A percentile compares a stretch with the other conserved stretches of the same genome.
Conservation (phyloP, 2,888 invertebrate genomes). For the Mycalesis mineus region DNA sequence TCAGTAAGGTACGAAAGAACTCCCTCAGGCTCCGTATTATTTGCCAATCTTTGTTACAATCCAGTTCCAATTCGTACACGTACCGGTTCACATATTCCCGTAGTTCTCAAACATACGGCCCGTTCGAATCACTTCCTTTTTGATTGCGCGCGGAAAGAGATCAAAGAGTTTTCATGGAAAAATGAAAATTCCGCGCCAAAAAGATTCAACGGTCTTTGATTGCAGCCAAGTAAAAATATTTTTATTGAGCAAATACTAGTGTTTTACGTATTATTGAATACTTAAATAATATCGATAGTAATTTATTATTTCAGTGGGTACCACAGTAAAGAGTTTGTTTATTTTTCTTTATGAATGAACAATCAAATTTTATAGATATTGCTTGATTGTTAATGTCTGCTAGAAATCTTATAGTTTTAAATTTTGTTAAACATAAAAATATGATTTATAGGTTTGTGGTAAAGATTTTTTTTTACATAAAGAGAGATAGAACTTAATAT, state of each 20-base stretch:
- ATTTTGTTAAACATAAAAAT: too few species aligned
- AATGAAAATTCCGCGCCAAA: slow-evolving; percentile 28
- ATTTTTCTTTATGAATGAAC: too few species aligned
- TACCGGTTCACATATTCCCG: background rate
- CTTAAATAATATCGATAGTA: background rate
- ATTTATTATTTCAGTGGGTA: too few species aligned
- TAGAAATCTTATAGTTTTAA: too few species aligned
- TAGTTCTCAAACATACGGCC: slow-evolving; percentile 15
- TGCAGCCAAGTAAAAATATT: slow-evolving; percentile 20
- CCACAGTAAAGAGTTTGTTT: too few species aligned
- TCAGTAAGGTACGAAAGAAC: background rate
- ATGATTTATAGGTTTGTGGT: too few species aligned
- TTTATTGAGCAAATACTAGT: slow-evolving; percentile 21
- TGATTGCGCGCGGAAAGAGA: slow-evolving; percentile 24
- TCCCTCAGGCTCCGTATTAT: background rate
- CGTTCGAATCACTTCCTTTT: slow-evolving; percentile 21
- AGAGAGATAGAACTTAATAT: too few species aligned
- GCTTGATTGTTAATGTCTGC: too few species aligned
- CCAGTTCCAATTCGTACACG: background rate
- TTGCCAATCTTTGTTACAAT: background rate
- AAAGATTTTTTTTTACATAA: too few species aligned
- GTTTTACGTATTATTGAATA: slow-evolving; percentile 7
- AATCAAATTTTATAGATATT: too few species aligned
- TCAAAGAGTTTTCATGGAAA: slow-evolving; percentile 27
- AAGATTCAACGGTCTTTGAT: slow-evolving; percentile 22